Percentiles rank a stretch among this genome's conserved stretches.
phyloP scores from a whole-genome alignment of 92 coral and sea anemone genomes.

The Bergia puertoricense region DNA sequence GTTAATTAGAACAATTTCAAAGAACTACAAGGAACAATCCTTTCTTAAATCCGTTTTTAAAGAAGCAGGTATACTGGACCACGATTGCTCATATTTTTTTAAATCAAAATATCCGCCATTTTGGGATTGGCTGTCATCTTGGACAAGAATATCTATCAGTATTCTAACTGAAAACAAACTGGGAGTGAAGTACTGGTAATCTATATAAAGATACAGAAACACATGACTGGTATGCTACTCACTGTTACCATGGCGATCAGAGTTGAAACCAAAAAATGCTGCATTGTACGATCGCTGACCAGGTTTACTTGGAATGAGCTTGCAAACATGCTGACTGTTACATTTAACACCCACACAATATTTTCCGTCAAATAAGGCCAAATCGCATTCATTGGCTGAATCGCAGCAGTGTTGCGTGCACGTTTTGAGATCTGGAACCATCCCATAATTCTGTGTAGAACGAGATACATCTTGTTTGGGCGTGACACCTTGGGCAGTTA shows the following conservation, averaged over 20 bases:
- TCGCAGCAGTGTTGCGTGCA: slow-evolving; percentile 47
- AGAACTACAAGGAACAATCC: neutral
- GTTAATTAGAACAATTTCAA: no score
- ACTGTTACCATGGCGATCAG: slow-evolving; percentile 23
- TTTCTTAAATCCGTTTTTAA: neutral
- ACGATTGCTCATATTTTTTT: neutral
- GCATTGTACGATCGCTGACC: slow-evolving; percentile 52
- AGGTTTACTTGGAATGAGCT: slow-evolving; percentile 28
- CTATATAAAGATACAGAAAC: neutral
- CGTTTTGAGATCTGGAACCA: slow-evolving; percentile 6
- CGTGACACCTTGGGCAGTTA: slow-evolving; percentile 21
- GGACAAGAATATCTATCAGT: neutral
- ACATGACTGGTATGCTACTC: neutral
- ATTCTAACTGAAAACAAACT: neutral
- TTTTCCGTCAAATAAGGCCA: slow-evolving; percentile 50
- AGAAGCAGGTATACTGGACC: neutral
- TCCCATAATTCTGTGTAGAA: neutral
- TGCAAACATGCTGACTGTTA: slow-evolving; percentile 39
- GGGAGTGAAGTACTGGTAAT: neutral
- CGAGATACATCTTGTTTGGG: neutral
- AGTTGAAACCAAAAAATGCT: slow-evolving; percentile 18
- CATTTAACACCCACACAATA: slow-evolving; percentile 54
- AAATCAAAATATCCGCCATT: no score
- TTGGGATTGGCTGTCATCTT: neutral
- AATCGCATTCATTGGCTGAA: slow-evolving; percentile 41